phyloP scores from a whole-genome alignment of 2,888 invertebrate species.

The Sympetrum striolatum region DNA sequence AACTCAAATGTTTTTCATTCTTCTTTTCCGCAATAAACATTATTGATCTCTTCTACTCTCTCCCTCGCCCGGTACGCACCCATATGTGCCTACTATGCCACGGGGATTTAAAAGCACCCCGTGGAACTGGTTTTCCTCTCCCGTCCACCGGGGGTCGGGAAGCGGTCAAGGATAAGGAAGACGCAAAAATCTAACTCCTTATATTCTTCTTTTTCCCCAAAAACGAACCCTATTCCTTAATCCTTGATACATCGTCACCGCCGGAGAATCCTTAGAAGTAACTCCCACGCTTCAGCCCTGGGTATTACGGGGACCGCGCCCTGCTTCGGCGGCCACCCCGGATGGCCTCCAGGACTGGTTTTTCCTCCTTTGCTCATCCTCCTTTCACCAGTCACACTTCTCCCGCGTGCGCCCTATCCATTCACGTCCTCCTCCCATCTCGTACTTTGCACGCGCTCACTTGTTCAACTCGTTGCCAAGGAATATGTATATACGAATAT shows the following conservation, averaged over 20 bases:
- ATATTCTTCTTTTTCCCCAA: background rate
- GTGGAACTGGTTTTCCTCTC: background rate
- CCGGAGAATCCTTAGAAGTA: background rate
- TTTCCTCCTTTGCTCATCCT: background rate
- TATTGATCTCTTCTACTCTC: background rate
- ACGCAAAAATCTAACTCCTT: background rate
- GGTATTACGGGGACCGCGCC: background rate
- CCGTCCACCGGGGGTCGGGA: background rate
- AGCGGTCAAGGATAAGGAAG: background rate
- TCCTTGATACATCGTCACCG: background rate
- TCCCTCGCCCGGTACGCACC: background rate
- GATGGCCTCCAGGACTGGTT: background rate
- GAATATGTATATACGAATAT: background rate
- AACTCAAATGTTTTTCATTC: background rate
- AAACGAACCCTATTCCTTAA: background rate
- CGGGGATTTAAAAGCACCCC: background rate
- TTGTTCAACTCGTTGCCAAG: constrained; percentile 33
- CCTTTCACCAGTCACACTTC: constrained; percentile 1
- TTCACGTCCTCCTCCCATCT: constrained; percentile 8
- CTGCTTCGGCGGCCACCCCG: background rate
- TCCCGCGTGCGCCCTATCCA: constrained; percentile 33
- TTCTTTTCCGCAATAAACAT: background rate
- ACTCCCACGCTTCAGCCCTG: background rate
- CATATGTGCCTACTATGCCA: background rate
- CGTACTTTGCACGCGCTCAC: constrained; percentile 38